Evolutionary conservation across 2,797 vertebrate genomes (phyloP).

Genomic region (Argya squamiceps): DNA sequence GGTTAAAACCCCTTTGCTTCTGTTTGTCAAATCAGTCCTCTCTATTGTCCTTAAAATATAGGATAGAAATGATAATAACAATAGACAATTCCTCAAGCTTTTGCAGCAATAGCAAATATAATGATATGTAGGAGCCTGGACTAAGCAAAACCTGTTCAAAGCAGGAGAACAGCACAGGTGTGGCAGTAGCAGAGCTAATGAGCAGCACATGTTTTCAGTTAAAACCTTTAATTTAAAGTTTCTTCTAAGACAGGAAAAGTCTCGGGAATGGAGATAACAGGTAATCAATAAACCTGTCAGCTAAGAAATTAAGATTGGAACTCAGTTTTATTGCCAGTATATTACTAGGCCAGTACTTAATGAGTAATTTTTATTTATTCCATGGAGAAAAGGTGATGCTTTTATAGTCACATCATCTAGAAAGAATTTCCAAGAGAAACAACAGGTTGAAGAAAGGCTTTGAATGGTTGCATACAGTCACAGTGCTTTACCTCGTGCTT

Average conservation of each 20-base stretch:
- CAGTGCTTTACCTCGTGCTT: background rate
- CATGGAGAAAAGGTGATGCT: background rate
- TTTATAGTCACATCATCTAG: background rate
- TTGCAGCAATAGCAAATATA: background rate
- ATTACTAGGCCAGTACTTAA: background rate
- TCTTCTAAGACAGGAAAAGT: slow-evolving; percentile 1
- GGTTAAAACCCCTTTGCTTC: background rate
- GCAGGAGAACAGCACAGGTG: background rate
- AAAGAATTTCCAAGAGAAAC: background rate
- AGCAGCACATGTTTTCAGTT: slow-evolving; percentile 20
- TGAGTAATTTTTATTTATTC: background rate
- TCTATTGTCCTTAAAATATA: background rate
- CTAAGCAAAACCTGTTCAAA: background rate
- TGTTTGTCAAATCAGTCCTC: background rate
- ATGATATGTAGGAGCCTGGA: background rate
- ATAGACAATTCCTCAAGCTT: background rate
- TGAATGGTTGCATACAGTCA: background rate
- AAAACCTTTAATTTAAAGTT: slow-evolving; percentile 30
- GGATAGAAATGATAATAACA: background rate
- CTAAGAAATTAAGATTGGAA: background rate
- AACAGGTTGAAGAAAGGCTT: background rate
- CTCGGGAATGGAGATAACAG: background rate
- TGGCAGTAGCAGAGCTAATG: slow-evolving; percentile 10
- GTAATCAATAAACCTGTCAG: background rate
- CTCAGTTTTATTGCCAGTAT: background rate